phyloP scores from a whole-genome alignment of 1,140 invertebrate species.

The Panagrolaimus sp. region DNA sequence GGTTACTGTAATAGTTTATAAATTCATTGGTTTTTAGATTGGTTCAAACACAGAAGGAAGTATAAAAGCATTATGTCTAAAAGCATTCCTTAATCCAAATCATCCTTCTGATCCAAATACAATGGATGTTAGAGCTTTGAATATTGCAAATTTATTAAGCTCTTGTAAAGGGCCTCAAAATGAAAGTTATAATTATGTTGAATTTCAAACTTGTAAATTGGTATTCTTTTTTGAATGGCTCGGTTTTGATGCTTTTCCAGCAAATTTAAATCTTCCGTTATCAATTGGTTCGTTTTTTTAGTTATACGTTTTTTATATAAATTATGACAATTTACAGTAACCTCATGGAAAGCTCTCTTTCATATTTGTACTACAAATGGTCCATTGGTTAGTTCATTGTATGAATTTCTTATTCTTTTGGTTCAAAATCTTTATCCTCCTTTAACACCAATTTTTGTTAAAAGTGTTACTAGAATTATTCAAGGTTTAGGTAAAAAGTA shows the following conservation, averaged over 20 bases:
- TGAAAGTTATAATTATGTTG: background rate
- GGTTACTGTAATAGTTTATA: background rate
- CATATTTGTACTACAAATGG: background rate
- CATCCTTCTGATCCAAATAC: background rate
- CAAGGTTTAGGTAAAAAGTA: background rate
- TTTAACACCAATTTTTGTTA: constrained; percentile 5
- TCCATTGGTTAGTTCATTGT: background rate
- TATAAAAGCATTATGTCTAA: too few relatives aligned
- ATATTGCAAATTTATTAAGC: background rate
- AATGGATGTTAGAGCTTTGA: background rate
- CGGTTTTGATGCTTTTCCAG: background rate
- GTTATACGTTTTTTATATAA: background rate
- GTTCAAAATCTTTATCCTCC: constrained; percentile 12
- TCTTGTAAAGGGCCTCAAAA: background rate
- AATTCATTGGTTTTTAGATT: too few relatives aligned
- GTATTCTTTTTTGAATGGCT: constrained; percentile 10
- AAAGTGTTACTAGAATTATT: background rate
- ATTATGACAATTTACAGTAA: background rate
- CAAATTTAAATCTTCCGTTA: background rate
- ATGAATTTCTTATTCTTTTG: constrained; percentile 14
- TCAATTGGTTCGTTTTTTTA: background rate
- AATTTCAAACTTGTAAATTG: background rate
- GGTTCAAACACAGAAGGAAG: too few relatives aligned
- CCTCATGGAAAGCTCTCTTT: background rate
- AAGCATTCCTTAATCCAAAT: background rate